Evolutionary conservation across 92 coral and sea anemone species (phyloP), one percentile per base, ranked within the genome.

Genomic region (Zoanthus sansibaricus): DNA sequence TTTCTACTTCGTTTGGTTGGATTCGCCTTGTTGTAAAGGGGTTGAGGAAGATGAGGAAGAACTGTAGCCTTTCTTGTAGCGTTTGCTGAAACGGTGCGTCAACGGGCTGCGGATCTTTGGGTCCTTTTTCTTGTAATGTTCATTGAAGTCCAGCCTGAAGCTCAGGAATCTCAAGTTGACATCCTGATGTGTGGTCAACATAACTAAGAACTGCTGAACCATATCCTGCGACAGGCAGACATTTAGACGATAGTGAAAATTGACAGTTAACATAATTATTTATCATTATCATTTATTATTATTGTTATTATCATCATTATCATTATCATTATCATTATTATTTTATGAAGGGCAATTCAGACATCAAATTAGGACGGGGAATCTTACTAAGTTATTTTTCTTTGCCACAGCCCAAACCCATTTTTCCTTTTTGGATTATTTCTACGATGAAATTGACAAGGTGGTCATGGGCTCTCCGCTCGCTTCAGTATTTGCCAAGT

Each of bases 71-170:
- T 90, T 93, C 89, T 94, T 94, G 78, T 86, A 82, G n/a, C 98
- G 93, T 76, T 94, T 94, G 87, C 98, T 94, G 78, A 93, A 94
- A 61, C 98, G 88, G 68, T 94, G 98, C n/a, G 99, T 95, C 33
- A 97, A 91, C 15, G 99, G 96, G 45, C 98, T 95, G 66, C 97
- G 90, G 56, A 97, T 86, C 76, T 93, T 95, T 45, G 99, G 99
- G 31, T 97, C 99, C 62, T 94, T 93, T 42, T 95, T 95, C 92
- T 97, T 97, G 98, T 97, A 97, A 88, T 97, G 99, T 84, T 97
- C 99, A 58, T 97, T 97, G 91, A 97, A 97, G 91, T 97, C 99
- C 64, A 97, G 92, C 44, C 99, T 91, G 77, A 97, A 97, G 86
- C 99, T 97, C 11, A 97, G 91, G 82, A 95, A 95, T 68, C 99